Evolutionary conservation across 2,888 invertebrate genomes (phyloP).

Genomic region (Caenorhabditis becei): DNA sequence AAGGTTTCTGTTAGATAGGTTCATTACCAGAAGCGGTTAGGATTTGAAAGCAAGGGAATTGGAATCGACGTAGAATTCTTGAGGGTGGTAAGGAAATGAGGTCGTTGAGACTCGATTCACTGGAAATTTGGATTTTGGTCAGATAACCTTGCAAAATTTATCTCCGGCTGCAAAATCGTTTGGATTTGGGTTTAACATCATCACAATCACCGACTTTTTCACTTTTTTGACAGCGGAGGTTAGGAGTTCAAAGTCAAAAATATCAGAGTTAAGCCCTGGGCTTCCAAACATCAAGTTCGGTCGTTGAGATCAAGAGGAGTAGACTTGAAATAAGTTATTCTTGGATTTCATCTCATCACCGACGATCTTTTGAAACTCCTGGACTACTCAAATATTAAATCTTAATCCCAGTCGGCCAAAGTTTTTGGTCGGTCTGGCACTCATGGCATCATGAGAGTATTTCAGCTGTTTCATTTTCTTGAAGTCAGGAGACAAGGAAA

Average conservation of each 20-base stretch:
- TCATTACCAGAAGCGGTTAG: conserved; percentile 27
- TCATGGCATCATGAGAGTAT: neutral
- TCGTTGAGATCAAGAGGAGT: neutral
- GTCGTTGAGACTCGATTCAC: neutral
- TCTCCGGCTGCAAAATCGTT: neutral
- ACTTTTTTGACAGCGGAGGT: neutral
- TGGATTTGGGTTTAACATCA: neutral
- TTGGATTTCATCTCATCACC: neutral
- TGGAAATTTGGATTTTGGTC: neutral
- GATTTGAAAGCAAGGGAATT: neutral
- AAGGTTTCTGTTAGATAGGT: conserved; percentile 18
- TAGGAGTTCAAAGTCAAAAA: neutral
- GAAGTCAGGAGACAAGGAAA: neutral
- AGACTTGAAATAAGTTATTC: neutral
- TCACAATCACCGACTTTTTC: neutral
- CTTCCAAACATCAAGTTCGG: neutral
- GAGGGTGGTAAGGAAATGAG: conserved; percentile 16
- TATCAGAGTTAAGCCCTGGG: too few species aligned
- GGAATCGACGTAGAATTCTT: neutral
- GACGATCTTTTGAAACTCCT: neutral
- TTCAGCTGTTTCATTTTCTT: conserved; percentile 8
- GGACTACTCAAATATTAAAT: neutral
- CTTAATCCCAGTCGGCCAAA: neutral
- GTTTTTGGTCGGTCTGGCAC: neutral
- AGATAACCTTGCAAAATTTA: neutral